phyloP scores from a whole-genome alignment of 2,113 vertebrate genomes.

The Peromyscus maniculatus region DNA sequence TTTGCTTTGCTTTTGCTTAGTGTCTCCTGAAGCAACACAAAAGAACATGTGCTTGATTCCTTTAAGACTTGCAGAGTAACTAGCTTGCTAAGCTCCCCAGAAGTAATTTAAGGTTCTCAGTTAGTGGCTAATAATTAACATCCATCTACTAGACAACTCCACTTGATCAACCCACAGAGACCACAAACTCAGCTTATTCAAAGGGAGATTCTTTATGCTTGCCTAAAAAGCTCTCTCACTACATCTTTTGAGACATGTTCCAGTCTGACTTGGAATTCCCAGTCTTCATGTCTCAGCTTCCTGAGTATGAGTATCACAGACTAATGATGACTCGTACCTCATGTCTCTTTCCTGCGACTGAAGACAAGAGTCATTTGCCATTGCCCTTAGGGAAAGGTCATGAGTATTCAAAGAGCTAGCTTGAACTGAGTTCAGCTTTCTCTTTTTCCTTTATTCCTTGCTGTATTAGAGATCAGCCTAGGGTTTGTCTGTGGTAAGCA shows the following conservation, averaged over 20 bases:
- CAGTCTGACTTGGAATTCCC: background rate
- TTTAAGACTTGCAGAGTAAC: constrained; percentile 36
- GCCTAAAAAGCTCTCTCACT: background rate
- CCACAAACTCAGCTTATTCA: background rate
- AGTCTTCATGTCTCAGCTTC: background rate
- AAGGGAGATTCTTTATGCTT: background rate
- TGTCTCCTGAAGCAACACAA: constrained; percentile 30
- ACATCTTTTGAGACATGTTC: background rate
- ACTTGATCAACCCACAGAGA: background rate
- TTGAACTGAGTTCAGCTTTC: background rate
- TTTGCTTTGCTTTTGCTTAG: background rate
- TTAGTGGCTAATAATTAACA: constrained; percentile 28
- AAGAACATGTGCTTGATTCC: background rate
- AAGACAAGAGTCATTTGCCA: background rate
- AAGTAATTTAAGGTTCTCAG: constrained; percentile 14
- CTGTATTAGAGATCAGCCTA: background rate
- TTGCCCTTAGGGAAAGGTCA: background rate
- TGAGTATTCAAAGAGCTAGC: background rate
- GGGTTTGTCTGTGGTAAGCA: background rate
- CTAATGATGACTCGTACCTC: background rate
- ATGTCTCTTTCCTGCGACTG: background rate
- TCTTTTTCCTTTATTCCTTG: background rate
- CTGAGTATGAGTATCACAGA: background rate
- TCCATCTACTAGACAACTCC: background rate
- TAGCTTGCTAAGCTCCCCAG: constrained; percentile 31